Base-by-base conservation (phyloP, 2,113 vertebrate genomes). In the Podarcis muralis region DNA sequence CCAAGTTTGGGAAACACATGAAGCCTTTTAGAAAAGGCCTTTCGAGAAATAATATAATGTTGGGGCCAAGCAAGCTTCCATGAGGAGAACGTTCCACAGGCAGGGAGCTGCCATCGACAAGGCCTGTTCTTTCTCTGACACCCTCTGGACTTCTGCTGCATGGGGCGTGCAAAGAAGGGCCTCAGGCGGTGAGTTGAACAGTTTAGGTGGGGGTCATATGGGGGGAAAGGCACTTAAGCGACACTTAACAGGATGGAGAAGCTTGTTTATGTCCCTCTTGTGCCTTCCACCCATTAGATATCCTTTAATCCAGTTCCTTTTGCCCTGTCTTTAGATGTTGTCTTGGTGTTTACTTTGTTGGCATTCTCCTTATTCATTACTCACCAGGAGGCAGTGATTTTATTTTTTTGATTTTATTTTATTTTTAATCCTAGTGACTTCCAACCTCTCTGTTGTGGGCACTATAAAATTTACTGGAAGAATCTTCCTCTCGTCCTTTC, bases 401-500 rank as follows among this genome's bases (percentile, higher is more conserved):
- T 71, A 18, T 53, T 53, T 53, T 53, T 53, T 53, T 2, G 48
- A 25, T 48, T 48, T 48, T 43, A 13, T 79, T 79, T n/a, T 53
- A 53, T 87, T 84, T 84, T 85, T 25, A 2, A 77, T 62, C 66
- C 53, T 76, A 65, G 32, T 74, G 27, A 0, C 0, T 87, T 86
- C 77, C 4, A 48, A 23, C 86, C 80, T 80, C 92, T 91, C 86
- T 89, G 86, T 37, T 91, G 86, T 92, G 91, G 93, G 89, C 76
- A 77, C 62, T 1, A 18, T 74, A 92, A 81, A 85, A n/a, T 23
- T 86, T 30, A 1, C 6, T 43, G 82, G 92, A 90, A 83, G 15
- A 1, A 76, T 62, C 76, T 94, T 69, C 40, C 27, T 84, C 74
- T 78, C 68, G 72, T 48, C 4, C 91, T 96, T 94, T 95, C 92